A percentile compares a stretch with the other conserved stretches of the same genome.
phyloP scores from a whole-genome alignment of 2,797 vertebrate species.

The Ctenochaetus hawaiiensis region DNA sequence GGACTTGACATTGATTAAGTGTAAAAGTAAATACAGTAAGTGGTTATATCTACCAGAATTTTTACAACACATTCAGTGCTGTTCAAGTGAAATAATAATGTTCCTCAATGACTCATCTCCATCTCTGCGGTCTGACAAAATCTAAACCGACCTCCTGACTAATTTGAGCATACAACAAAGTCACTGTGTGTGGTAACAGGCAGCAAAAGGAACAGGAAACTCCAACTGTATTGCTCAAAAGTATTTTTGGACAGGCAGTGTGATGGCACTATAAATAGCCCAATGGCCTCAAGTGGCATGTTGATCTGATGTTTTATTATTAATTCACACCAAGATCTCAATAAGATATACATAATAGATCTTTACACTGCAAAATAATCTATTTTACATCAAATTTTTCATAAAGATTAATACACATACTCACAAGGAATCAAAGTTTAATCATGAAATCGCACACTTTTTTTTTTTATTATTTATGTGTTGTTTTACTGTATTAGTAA shows the following conservation, averaged over 20 bases:
- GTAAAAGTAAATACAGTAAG: not conserved
- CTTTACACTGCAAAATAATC: conserved; percentile 16
- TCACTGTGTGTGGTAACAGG: conserved; percentile 33
- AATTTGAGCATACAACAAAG: conserved; percentile 16
- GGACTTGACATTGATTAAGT: not conserved
- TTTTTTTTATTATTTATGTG: not conserved
- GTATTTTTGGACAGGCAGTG: conserved; percentile 67
- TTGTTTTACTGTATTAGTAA: conserved; percentile 19
- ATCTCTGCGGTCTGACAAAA: conserved; percentile 24
- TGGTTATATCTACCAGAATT: not conserved
- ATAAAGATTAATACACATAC: not conserved
- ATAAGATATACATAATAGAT: conserved; percentile 11
- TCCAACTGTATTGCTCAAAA: conserved; percentile 63
- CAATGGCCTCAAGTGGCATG: conserved; percentile 35
- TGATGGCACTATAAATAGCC: conserved; percentile 73
- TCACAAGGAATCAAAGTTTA: not conserved
- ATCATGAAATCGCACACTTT: not conserved
- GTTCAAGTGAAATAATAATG: conserved; percentile 13
- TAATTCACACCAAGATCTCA: conserved; percentile 31
- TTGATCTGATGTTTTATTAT: conserved; percentile 57
- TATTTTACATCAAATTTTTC: not conserved
- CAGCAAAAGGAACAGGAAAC: conserved; percentile 69
- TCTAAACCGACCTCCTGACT: conserved; percentile 28
- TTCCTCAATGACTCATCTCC: conserved; percentile 42
- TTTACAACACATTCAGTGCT: not conserved